phyloP scores from a whole-genome alignment of 2,113 vertebrate genomes.

The Oreochromis niloticus region DNA sequence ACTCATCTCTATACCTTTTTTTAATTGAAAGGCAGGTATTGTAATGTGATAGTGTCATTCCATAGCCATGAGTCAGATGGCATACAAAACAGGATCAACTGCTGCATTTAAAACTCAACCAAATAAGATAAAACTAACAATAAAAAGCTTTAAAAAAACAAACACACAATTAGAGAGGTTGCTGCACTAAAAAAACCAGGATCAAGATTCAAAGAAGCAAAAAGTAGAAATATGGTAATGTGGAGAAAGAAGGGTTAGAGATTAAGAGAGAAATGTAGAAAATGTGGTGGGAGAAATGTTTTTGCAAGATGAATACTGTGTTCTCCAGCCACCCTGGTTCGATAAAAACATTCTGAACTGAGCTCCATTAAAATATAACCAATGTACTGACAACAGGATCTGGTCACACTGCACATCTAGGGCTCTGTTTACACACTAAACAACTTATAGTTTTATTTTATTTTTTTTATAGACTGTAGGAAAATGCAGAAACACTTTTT shows the following conservation, averaged over 20 bases:
- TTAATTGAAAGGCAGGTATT: background rate
- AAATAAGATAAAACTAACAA: background rate
- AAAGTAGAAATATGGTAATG: background rate
- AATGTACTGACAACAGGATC: constrained; percentile 9
- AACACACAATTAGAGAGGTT: background rate
- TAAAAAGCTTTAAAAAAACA: background rate
- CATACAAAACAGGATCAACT: background rate
- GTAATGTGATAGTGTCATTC: background rate
- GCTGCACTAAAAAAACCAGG: background rate
- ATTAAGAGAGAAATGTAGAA: background rate
- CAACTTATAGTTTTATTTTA: background rate
- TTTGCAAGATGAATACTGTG: constrained; percentile 31
- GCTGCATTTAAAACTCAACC: background rate
- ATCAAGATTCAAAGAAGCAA: background rate
- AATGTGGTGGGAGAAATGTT: background rate
- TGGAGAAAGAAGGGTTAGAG: background rate
- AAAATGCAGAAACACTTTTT: background rate
- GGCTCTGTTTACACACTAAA: background rate
- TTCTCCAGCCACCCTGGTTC: constrained; percentile 17
- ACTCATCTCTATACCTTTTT: background rate
- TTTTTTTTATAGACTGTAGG: background rate
- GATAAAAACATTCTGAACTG: constrained; percentile 26
- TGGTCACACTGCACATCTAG: background rate
- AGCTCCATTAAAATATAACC: constrained; percentile 7
- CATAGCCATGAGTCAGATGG: background rate